phyloP scores from a whole-genome alignment of 2,888 invertebrate genomes.

The Liodrosophila aerea region DNA sequence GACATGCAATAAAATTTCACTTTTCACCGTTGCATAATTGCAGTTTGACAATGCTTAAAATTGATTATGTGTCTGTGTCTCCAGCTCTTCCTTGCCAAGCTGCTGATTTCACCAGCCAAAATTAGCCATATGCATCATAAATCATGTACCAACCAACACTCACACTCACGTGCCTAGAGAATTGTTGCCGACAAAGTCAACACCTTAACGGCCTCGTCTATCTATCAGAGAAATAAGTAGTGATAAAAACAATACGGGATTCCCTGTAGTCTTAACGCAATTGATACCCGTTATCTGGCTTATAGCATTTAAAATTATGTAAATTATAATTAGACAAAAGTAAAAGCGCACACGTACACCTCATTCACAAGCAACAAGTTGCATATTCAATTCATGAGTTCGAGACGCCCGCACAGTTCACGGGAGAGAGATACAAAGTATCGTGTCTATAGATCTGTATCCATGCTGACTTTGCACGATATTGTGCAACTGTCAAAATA shows the following conservation, averaged over 20 bases:
- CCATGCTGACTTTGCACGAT: conserved; percentile 61
- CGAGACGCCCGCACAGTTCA: conserved; percentile 60
- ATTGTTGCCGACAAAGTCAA: not conserved
- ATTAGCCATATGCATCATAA: conserved; percentile 56
- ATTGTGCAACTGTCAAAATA: conserved; percentile 78
- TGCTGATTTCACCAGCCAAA: conserved; percentile 64
- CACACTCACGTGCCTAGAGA: conserved; percentile 31
- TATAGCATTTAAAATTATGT: conserved; percentile 22
- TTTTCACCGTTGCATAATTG: conserved; percentile 75
- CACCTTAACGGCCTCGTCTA: no score
- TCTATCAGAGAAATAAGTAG: no score
- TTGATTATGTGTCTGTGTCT: conserved; percentile 65
- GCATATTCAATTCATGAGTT: conserved; percentile 60
- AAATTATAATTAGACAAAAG: conserved; percentile 51
- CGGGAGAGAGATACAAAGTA: conserved; percentile 4
- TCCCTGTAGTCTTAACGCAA: no score
- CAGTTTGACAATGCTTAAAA: conserved; percentile 76
- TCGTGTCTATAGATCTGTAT: conserved; percentile 69
- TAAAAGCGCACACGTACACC: conserved; percentile 60
- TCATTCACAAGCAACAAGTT: conserved; percentile 55
- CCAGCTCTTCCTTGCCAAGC: conserved; percentile 54
- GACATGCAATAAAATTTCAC: conserved; percentile 77
- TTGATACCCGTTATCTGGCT: no score
- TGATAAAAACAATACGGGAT: no score
- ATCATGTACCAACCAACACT: conserved; percentile 29